These are phyloP conservation scores for Drosophila equinoxialis DNA, from an alignment of 1,140 invertebrate species.

Conservation along the genomic window DNA sequence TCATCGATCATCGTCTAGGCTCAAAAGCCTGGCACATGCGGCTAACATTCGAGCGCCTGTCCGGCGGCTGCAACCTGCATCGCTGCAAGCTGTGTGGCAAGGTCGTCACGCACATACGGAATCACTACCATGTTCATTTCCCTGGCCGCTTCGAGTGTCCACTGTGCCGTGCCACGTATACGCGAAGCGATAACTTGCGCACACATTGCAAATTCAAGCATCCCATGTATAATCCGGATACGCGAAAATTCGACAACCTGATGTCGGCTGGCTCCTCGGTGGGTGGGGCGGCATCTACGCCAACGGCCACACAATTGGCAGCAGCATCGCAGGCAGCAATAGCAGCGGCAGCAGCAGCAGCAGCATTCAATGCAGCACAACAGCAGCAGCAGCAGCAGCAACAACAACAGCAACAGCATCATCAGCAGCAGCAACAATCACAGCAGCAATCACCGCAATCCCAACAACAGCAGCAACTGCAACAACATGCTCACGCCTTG, in stretches of 20 bases:
- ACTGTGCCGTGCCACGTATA: conserved; percentile 93
- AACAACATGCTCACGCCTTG: conserved; percentile 82
- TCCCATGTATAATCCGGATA: conserved; percentile 90
- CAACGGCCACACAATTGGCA: conserved; percentile 78
- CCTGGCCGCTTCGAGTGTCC: conserved; percentile 94
- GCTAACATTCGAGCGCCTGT: conserved; percentile 94
- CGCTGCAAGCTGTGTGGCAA: conserved; percentile 95
- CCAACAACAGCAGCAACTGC: conserved; percentile 59
- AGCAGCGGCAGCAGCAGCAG: conserved; percentile 80
- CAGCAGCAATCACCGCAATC: conserved; percentile 58
- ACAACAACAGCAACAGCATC: conserved; percentile 72
- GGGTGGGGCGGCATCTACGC: conserved; percentile 85
- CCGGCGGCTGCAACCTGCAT: conserved; percentile 93
- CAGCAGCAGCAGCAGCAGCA: conserved; percentile 50
- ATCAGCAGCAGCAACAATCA: conserved; percentile 76
- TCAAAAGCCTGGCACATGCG: conserved; percentile 96
- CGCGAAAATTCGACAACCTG: conserved; percentile 90
- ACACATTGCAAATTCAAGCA: conserved; percentile 95
- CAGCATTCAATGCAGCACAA: conserved; percentile 68
- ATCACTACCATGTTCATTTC: conserved; percentile 95
- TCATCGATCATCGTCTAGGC: conserved; percentile 84
- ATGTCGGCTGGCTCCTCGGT: conserved; percentile 84
- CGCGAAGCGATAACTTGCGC: conserved; percentile 93
- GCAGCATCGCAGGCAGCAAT: conserved; percentile 73
- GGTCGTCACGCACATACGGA: conserved; percentile 95